These are phyloP conservation scores for Oscheius sp. DNA, from an alignment of 2,888 invertebrate species.

Conservation along the genomic window DNA sequence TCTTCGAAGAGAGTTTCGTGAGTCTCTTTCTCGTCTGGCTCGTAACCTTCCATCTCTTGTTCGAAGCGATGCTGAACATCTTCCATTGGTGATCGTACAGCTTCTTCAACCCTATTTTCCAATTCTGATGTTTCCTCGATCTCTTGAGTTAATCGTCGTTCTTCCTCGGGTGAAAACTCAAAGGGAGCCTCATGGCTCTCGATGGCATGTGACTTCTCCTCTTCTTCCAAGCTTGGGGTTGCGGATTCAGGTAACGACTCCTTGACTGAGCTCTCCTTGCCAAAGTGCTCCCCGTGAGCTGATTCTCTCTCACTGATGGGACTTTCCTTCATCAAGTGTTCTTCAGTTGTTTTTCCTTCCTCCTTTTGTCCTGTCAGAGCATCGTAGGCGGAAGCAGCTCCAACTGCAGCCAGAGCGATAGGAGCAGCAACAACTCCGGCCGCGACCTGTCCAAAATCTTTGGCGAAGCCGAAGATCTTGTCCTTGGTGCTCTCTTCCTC, in stretches of 20 bases:
- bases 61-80: too few relatives aligned
- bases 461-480: slow-evolving; percentile 38
- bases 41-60: too few relatives aligned
- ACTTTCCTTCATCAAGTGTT: not conserved
- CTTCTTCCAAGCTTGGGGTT: not conserved
- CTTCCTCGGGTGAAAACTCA: not conserved
- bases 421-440: slow-evolving; percentile 60
- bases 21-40: too few relatives aligned
- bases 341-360: slow-evolving; percentile 1
- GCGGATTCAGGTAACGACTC: not conserved
- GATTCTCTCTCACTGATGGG: slow-evolving; percentile 1
- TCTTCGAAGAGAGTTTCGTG: too few relatives aligned
- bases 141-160: too few relatives aligned
- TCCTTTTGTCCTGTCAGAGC: slow-evolving; percentile 15
- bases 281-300: not conserved
- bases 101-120: too few relatives aligned
- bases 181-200: slow-evolving; percentile 2
- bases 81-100: too few relatives aligned
- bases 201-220: not conserved
- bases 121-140: too few relatives aligned
- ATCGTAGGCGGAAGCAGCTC: slow-evolving; percentile 50
- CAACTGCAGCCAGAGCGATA: slow-evolving; percentile 56
- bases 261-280: slow-evolving; percentile 1
- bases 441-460: slow-evolving; percentile 57
- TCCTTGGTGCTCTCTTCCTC: slow-evolving; percentile 19